Conservation (phyloP, 2,888 invertebrate species). For the Neria commutata region DNA sequence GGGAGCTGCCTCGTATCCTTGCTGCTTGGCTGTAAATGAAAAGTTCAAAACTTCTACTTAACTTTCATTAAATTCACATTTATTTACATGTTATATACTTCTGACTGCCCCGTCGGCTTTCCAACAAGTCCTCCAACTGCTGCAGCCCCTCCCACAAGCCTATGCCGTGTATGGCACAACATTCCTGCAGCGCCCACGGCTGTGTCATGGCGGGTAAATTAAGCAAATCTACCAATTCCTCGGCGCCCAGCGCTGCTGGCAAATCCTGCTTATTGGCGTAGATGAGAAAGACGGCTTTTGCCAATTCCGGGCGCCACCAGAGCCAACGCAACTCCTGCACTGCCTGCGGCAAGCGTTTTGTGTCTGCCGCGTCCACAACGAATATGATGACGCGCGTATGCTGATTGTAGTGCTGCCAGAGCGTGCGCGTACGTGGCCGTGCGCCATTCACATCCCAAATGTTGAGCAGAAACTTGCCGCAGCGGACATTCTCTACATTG, state of each 20-base stretch:
- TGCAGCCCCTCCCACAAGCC: slow-evolving; percentile 36
- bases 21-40: no score
- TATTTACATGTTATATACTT: no score
- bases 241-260: slow-evolving; percentile 33
- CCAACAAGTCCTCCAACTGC: slow-evolving; percentile 33
- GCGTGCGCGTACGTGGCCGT: slow-evolving; percentile 36
- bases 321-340: slow-evolving; percentile 36
- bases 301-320: slow-evolving; percentile 36
- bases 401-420: slow-evolving; percentile 45
- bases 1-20: no score
- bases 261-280: slow-evolving; percentile 48
- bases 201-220: slow-evolving; percentile 28
- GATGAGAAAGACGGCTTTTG: slow-evolving; percentile 36
- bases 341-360: slow-evolving; percentile 35
- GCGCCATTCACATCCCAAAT: slow-evolving; percentile 50
- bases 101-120: slow-evolving; percentile 1
- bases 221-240: slow-evolving; percentile 33
- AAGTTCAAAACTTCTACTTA: no score
- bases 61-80: no score
- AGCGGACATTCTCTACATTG: slow-evolving; percentile 45
- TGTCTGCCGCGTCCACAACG: slow-evolving; percentile 43
- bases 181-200: slow-evolving; percentile 37
- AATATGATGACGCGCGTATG: slow-evolving; percentile 42
- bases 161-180: slow-evolving; percentile 35
- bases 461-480: slow-evolving; percentile 39